Percentiles rank a stretch among this genome's conserved stretches.
These are phyloP conservation scores for Notechis scutatus DNA, from an alignment of 2,113 vertebrate species.

Conservation along the genomic window DNA sequence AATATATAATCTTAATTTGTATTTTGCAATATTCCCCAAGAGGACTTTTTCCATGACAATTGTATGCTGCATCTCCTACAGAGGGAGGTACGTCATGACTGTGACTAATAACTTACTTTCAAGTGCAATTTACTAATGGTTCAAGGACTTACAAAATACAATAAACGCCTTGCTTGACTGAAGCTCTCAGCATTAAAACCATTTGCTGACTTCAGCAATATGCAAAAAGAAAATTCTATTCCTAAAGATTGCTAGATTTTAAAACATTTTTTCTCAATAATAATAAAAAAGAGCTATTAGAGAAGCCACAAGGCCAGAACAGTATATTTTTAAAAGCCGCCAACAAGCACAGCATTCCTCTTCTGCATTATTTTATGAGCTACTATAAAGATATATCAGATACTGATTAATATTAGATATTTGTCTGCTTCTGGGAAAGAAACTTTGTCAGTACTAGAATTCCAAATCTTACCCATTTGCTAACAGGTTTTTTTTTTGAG, in stretches of 20 bases:
- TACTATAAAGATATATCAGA: not conserved
- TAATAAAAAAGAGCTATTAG: not conserved
- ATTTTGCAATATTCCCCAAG: constrained; percentile 56
- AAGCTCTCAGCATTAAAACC: constrained; percentile 2
- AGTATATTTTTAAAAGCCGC: not conserved
- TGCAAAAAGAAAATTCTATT: not conserved
- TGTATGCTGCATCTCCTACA: not conserved
- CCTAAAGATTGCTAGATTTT: not conserved
- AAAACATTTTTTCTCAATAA: not conserved
- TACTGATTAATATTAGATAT: not conserved
- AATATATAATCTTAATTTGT: constrained; percentile 23
- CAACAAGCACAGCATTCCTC: not conserved
- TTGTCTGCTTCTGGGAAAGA: not conserved
- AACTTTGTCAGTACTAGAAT: not conserved
- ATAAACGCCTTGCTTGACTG: not conserved
- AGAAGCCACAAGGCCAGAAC: not conserved
- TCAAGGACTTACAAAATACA: not conserved
- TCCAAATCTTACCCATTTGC: not conserved
- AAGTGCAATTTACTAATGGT: not conserved
- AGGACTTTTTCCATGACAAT: constrained; percentile 58
- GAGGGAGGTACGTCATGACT: not conserved
- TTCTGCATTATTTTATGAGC: not conserved
- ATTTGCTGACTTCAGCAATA: not conserved
- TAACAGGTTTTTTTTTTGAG: not conserved
- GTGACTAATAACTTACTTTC: not conserved